phyloP scores from a whole-genome alignment of 2,113 vertebrate species.

The Illadopsis cleaveri region DNA sequence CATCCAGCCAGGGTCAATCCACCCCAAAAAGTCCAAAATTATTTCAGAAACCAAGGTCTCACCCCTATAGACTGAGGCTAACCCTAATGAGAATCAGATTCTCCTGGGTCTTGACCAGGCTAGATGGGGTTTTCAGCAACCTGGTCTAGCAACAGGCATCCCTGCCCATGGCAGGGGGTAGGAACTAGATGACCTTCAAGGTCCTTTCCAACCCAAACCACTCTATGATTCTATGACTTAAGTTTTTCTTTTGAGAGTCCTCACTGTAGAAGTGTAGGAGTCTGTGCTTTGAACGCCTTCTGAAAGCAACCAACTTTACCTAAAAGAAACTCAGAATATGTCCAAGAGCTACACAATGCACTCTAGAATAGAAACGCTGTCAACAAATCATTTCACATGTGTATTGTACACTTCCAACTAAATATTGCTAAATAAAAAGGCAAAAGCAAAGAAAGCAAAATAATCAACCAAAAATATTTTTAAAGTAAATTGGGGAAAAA shows the following conservation, averaged over 20 bases:
- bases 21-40: not conserved
- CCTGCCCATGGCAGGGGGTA: rapidly evolving
- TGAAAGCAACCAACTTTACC: not conserved
- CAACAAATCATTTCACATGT: not conserved
- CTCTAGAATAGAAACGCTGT: not conserved
- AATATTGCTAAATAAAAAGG: not conserved
- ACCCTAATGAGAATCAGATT: not conserved
- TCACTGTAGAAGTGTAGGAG: not conserved
- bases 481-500: not conserved
- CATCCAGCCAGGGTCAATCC: not conserved
- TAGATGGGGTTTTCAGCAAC: not conserved
- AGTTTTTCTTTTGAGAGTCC: not conserved
- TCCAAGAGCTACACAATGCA: not conserved
- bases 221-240: not conserved
- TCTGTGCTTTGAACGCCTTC: not conserved
- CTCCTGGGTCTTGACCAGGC: not conserved
- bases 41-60: not conserved
- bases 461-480: not conserved
- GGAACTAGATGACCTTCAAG: not conserved
- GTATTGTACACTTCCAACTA: not conserved
- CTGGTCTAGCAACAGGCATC: not conserved
- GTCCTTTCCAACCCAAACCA: not conserved
- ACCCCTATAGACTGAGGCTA: not conserved
- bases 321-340: not conserved
- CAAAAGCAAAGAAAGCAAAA: not conserved